phyloP scores from a whole-genome alignment of 2,888 invertebrate genomes.

The Eilema griseolum region DNA sequence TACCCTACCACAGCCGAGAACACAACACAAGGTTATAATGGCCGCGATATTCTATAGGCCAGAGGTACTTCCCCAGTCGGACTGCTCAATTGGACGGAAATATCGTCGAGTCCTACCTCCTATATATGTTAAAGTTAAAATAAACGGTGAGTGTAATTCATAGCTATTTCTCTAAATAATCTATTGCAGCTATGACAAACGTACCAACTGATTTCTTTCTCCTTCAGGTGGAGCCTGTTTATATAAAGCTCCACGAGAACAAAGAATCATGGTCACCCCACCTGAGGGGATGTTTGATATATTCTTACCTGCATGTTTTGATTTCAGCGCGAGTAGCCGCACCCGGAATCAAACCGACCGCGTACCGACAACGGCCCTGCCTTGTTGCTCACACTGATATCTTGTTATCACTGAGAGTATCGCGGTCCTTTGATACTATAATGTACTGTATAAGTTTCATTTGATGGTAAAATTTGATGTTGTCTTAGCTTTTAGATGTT shows the following conservation, averaged over 20 bases:
- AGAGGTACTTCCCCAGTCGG: too few species aligned
- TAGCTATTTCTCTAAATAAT: too few species aligned
- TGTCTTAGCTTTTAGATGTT: constrained; percentile 6
- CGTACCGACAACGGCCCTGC: constrained; percentile 32
- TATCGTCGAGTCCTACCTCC: too few species aligned
- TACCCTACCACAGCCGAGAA: too few species aligned
- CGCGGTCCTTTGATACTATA: constrained; percentile 17
- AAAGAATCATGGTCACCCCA: constrained; percentile 32
- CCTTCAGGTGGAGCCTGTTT: background rate
- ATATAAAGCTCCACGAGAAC: background rate
- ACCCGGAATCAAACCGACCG: constrained; percentile 33
- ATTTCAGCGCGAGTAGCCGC: constrained; percentile 61
- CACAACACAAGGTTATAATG: too few species aligned
- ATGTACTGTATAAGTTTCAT: constrained; percentile 20
- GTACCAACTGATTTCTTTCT: background rate
- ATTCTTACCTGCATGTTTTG: constrained; percentile 80
- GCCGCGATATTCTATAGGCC: too few species aligned
- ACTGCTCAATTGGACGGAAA: too few species aligned
- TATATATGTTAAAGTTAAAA: too few species aligned
- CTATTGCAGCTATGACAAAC: background rate
- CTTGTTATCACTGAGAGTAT: constrained; percentile 22
- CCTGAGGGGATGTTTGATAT: constrained; percentile 67
- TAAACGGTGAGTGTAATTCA: too few species aligned
- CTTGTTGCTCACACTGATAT: constrained; percentile 18
- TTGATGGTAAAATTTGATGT: constrained; percentile 10